These are phyloP conservation scores for Lasioglossum malachurum DNA, from an alignment of 2,888 invertebrate genomes.

Conservation along the genomic window DNA sequence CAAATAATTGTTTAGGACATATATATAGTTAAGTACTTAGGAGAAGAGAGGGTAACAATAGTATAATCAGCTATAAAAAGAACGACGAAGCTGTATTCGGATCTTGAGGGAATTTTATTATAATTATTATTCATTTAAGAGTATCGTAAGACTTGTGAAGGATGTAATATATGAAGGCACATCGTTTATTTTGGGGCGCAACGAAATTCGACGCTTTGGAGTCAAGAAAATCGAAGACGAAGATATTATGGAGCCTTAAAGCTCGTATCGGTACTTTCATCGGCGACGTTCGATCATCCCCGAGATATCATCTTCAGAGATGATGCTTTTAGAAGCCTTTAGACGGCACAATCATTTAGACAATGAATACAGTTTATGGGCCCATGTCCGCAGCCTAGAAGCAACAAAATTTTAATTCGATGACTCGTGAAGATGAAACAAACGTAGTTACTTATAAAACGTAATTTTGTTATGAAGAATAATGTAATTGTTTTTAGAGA, in stretches of 20 bases:
- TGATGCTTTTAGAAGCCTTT: background rate
- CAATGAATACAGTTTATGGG: background rate
- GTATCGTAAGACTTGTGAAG: background rate
- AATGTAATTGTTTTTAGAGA: background rate
- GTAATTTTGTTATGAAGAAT: background rate
- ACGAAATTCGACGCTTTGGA: background rate
- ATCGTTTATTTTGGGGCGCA: background rate
- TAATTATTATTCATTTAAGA: background rate
- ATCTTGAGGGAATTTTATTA: background rate
- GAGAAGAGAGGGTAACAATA: background rate
- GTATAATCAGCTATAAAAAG: background rate
- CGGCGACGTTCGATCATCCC: conserved; percentile 12
- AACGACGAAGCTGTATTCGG: background rate
- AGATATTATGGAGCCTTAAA: background rate
- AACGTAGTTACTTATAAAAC: background rate
- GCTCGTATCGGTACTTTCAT: conserved; percentile 16
- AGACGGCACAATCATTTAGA: background rate
- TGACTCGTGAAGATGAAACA: background rate
- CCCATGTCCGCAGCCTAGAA: background rate
- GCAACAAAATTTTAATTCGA: background rate
- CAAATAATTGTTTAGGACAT: background rate
- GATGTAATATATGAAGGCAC: background rate
- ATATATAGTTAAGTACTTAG: background rate
- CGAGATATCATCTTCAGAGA: conserved; percentile 3
- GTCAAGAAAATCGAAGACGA: background rate